Base-by-base conservation (phyloP, 2,113 vertebrate species). In the Pleuronectes platessa region DNA sequence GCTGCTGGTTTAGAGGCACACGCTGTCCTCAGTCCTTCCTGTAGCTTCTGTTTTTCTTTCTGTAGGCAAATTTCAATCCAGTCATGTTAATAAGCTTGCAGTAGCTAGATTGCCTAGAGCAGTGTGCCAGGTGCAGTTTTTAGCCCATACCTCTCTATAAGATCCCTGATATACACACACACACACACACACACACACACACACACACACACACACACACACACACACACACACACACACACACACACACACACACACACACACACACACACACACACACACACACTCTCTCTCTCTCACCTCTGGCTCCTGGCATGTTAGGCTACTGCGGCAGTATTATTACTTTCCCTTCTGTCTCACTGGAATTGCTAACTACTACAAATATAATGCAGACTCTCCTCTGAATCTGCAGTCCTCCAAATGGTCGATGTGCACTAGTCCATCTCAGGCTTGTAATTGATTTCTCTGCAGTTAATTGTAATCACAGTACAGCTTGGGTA, bases 401-500 rank as follows among this genome's bases (percentile, higher is more conserved):
- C 81, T 74, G 59, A 76, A 61, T 86, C 69, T 80, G 81, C 79
- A 80, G 76, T 85, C 51, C 66, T 86, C 68, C 68, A 63, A 74
- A 76, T 65, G 14, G 61, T 72, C 49, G 49, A 79, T 81, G 58
- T 79, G 67, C 71, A 64, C 61, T 63, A 68, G 77, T 80, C 72
- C 71, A 21, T 84, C 35, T 53, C 61, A 68, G 68, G 59, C 56
- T 73, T 71, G 63, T 77, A 82, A 88, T 86, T 65, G 74, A 83
- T 76, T 87, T 75, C 78, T 87, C 67, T 71, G 20, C 26, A 67
- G 59, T 79, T 79, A 86, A 82, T 83, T 89, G 70, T 83, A 80
- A 78, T 86, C 71, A 70, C 51, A 83, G 72, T 51, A 79, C 77
- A 77, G 62, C 86, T 81, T 47, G 15, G 12, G 42, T 75, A 70